phyloP scores from a whole-genome alignment of 1,140 invertebrate genomes.

The Orchestia grillus region DNA sequence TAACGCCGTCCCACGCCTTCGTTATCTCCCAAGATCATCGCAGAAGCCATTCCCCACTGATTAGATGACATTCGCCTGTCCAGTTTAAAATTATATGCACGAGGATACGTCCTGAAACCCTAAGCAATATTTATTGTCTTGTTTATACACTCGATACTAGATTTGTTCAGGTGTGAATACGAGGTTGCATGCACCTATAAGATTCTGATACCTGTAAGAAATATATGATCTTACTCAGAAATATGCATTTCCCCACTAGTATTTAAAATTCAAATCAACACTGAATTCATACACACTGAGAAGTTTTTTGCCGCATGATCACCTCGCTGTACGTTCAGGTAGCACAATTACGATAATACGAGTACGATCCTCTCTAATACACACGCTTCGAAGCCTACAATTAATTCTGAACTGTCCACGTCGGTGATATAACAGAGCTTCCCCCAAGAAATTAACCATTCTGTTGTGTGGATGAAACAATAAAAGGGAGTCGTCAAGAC shows the following conservation, averaged over 20 bases:
- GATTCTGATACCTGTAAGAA: too few relatives aligned
- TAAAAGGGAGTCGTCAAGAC: neutral
- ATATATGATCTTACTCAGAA: too few relatives aligned
- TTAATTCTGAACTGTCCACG: too few relatives aligned
- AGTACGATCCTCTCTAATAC: too few relatives aligned
- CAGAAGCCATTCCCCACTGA: neutral
- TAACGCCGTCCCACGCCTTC: neutral
- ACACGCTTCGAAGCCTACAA: too few relatives aligned
- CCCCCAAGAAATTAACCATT: neutral
- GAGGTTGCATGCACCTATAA: neutral
- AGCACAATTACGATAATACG: too few relatives aligned
- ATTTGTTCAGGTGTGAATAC: neutral
- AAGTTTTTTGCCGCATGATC: too few relatives aligned
- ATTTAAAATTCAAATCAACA: neutral
- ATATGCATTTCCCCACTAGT: neutral
- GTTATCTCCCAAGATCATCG: neutral
- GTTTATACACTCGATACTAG: neutral
- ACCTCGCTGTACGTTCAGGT: too few relatives aligned
- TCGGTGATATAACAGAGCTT: too few relatives aligned
- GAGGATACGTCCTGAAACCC: neutral
- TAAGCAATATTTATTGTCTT: neutral
- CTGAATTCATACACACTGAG: neutral
- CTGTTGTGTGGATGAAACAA: neutral
- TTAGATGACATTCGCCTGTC: neutral
- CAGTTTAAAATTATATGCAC: neutral